Evolutionary conservation across 2,797 vertebrate species (phyloP).

Genomic region (Cyclura pinguis): DNA sequence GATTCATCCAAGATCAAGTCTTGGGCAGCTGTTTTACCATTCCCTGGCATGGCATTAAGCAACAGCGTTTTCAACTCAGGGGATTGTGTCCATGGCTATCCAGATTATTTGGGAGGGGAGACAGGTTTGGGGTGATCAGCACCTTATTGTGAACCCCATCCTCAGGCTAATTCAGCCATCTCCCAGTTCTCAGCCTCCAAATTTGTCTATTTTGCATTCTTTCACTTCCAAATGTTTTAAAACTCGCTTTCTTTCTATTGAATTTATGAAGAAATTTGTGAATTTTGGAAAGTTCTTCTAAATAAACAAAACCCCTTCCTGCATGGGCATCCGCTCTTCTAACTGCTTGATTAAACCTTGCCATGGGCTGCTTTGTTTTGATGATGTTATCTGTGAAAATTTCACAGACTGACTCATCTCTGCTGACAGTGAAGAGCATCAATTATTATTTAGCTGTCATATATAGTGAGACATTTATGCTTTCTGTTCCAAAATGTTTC

Average conservation of each 20-base stretch:
- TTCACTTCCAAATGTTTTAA: not conserved
- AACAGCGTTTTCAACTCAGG: too few relatives aligned
- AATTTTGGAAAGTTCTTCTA: not conserved
- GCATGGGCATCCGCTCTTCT: not conserved
- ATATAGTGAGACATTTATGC: constrained; percentile 42
- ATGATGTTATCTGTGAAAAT: constrained; percentile 47
- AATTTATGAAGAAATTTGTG: not conserved
- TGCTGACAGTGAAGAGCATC: constrained; percentile 37
- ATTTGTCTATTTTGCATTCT: not conserved
- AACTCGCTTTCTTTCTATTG: not conserved
- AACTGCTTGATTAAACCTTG: not conserved
- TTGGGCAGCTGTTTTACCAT: too few relatives aligned
- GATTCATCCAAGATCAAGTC: too few relatives aligned
- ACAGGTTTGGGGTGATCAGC: too few relatives aligned
- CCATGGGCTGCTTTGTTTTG: constrained; percentile 28
- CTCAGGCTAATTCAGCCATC: too few relatives aligned
- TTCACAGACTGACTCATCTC: constrained; percentile 55
- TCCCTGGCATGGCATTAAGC: too few relatives aligned
- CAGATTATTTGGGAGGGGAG: too few relatives aligned
- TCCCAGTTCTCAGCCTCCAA: too few relatives aligned
- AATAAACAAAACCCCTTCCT: not conserved
- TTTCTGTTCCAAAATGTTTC: constrained; percentile 33
- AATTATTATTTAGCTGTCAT: constrained; percentile 52
- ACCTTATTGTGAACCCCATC: too few relatives aligned
- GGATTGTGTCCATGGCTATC: too few relatives aligned